Percentiles rank a stretch among this genome's conserved stretches.
These are phyloP conservation scores for Dipodomys stephensi DNA, from an alignment of 2,113 vertebrate species.

Conservation along the genomic window DNA sequence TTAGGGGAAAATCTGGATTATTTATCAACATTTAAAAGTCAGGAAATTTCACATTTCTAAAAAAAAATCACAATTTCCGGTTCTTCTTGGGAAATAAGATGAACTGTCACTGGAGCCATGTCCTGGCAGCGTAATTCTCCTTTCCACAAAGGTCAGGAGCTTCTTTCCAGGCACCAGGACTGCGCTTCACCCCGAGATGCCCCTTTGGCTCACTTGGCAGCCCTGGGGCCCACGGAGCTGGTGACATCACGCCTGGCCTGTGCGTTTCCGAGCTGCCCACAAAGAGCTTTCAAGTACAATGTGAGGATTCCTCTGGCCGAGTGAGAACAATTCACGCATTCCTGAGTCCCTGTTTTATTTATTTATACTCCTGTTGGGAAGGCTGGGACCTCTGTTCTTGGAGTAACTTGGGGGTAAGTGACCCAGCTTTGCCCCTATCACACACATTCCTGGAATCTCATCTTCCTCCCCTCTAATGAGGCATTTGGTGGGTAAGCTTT, in stretches of 20 bases:
- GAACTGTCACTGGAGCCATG: neutral
- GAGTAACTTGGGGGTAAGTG: neutral
- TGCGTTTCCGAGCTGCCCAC: slow-evolving; percentile 5
- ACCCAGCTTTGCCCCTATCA: slow-evolving; percentile 35
- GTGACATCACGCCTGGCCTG: neutral
- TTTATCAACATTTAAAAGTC: slow-evolving; percentile 44
- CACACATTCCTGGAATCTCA: neutral
- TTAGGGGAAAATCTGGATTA: neutral
- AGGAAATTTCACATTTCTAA: slow-evolving; percentile 47
- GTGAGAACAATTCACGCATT: slow-evolving; percentile 68
- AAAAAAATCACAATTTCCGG: neutral
- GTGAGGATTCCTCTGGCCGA: slow-evolving; percentile 58
- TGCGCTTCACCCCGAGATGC: no score
- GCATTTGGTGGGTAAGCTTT: neutral
- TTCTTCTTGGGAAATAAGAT: slow-evolving; percentile 56
- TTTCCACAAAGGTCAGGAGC: accelerated
- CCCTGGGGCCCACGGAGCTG: neutral
- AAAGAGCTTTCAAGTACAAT: slow-evolving; percentile 47
- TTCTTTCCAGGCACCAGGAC: accelerated
- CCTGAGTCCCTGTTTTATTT: slow-evolving; percentile 60
- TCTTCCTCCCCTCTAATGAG: slow-evolving; percentile 47
- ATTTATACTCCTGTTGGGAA: slow-evolving; percentile 59
- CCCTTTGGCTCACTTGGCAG: neutral
- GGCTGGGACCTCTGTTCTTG: neutral
- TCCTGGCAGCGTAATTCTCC: neutral